Percentiles rank a stretch among this genome's conserved stretches.
phyloP scores from a whole-genome alignment of 2,113 vertebrate genomes.

The Caloenas nicobarica region DNA sequence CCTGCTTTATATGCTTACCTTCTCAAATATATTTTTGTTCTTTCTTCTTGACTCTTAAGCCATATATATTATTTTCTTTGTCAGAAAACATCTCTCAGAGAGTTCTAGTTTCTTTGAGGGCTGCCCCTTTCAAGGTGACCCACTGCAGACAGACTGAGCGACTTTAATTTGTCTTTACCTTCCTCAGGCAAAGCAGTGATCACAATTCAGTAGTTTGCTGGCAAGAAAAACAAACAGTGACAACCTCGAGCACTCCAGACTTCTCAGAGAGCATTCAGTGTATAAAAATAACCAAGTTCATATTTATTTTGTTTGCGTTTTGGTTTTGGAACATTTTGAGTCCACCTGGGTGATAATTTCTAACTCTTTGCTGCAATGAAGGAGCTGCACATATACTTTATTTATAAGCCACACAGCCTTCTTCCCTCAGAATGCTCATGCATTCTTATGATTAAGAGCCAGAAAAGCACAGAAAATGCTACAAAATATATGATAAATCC shows the following conservation, averaged over 20 bases:
- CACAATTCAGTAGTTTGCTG: slow-evolving; percentile 46
- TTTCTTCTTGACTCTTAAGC: neutral
- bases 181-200: slow-evolving; percentile 28
- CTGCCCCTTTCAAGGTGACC: slow-evolving; percentile 26
- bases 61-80: neutral
- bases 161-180: slow-evolving; percentile 41
- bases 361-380: neutral
- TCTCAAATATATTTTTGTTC: neutral
- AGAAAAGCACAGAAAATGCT: neutral
- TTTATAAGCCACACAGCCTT: neutral
- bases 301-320: slow-evolving; percentile 31
- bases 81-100: neutral
- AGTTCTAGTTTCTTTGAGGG: neutral
- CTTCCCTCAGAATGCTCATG: neutral
- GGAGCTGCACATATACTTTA: neutral
- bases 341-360: neutral
- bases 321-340: neutral
- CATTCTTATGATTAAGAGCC: neutral
- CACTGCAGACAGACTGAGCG: neutral
- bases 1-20: neutral
- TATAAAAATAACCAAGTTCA: slow-evolving; percentile 16
- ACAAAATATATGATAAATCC: neutral
- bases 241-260: slow-evolving; percentile 1
- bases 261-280: slow-evolving; percentile 4
- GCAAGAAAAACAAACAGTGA: slow-evolving; percentile 33